phyloP scores from a whole-genome alignment of 2,113 vertebrate genomes.

The Centropristis striata region DNA sequence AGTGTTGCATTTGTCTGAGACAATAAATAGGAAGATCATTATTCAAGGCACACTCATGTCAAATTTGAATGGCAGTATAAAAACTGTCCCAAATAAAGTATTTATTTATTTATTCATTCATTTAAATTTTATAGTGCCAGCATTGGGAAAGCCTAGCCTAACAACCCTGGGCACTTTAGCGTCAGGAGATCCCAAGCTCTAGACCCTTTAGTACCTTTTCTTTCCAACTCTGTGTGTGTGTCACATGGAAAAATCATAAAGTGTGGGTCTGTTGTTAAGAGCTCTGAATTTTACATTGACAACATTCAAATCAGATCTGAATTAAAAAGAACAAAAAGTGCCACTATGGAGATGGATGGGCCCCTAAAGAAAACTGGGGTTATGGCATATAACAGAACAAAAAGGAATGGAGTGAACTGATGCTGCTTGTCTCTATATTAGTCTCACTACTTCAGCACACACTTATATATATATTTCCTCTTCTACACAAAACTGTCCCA shows the following conservation, averaged over 20 bases:
- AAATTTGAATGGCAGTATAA: constrained; percentile 95
- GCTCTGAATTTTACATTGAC: constrained; percentile 66
- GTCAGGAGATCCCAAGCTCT: constrained; percentile 91
- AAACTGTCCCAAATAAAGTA: constrained; percentile 94
- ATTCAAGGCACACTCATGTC: constrained; percentile 99
- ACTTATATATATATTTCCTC: constrained; percentile 54
- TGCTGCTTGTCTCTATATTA: constrained; percentile 30
- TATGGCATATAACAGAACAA: constrained; percentile 16
- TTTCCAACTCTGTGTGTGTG: constrained; percentile 38
- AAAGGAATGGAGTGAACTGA: constrained; percentile 39
- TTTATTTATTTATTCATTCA: constrained; percentile 33
- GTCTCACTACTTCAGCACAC: constrained; percentile 75
- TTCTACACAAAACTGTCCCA: constrained; percentile 51
- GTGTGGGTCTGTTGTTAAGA: constrained; percentile 92
- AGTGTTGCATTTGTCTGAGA: constrained; percentile 96
- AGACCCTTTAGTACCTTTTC: constrained; percentile 84
- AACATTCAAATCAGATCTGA: constrained; percentile 41
- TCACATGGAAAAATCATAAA: constrained; percentile 86
- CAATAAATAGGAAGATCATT: constrained; percentile 97
- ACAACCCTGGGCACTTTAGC: constrained; percentile 91
- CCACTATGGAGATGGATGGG: constrained; percentile 48
- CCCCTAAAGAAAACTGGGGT: constrained; percentile 29
- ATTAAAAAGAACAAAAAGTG: constrained; percentile 43
- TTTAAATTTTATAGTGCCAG: constrained; percentile 92
- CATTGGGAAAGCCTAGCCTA: constrained; percentile 94